A percentile compares a stretch with the other conserved stretches of the same genome.
Evolutionary conservation across 2,888 invertebrate species (phyloP).

Genomic region (Orchesella flavescens): DNA sequence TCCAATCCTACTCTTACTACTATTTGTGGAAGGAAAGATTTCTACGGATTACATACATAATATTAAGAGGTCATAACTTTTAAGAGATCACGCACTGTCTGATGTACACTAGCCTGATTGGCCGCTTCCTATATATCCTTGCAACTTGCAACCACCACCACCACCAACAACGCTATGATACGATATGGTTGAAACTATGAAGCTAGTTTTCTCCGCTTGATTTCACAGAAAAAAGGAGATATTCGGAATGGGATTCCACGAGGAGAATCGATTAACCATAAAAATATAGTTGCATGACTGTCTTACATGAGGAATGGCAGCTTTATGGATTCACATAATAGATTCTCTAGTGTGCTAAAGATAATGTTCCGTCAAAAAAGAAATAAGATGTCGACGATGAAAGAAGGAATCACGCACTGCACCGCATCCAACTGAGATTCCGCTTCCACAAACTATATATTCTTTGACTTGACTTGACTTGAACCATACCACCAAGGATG

Average conservation of each 20-base stretch:
- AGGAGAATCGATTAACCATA: conserved; percentile 49
- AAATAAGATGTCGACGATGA: conserved; percentile 1
- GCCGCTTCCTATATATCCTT: too few species aligned
- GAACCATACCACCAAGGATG: background rate
- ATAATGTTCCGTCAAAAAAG: conserved; percentile 22
- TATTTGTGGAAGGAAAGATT: too few species aligned
- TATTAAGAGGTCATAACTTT: background rate
- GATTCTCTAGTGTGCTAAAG: background rate
- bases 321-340: conserved; percentile 44
- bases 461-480: background rate
- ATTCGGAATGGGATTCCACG: background rate
- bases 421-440: too few species aligned
- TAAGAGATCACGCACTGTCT: conserved; percentile 28
- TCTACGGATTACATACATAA: too few species aligned
- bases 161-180: too few species aligned
- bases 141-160: background rate
- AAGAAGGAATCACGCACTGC: conserved; percentile 8
- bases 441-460: background rate
- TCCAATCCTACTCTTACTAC: too few species aligned
- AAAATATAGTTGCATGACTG: conserved; percentile 39
- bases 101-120: background rate
- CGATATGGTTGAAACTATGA: too few species aligned
- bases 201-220: background rate
- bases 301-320: conserved; percentile 29
- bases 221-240: background rate